A percentile compares a stretch with the other conserved stretches of the same genome.
Evolutionary conservation across 2,888 invertebrate species (phyloP).

Genomic region (Leptopilina myrica): DNA sequence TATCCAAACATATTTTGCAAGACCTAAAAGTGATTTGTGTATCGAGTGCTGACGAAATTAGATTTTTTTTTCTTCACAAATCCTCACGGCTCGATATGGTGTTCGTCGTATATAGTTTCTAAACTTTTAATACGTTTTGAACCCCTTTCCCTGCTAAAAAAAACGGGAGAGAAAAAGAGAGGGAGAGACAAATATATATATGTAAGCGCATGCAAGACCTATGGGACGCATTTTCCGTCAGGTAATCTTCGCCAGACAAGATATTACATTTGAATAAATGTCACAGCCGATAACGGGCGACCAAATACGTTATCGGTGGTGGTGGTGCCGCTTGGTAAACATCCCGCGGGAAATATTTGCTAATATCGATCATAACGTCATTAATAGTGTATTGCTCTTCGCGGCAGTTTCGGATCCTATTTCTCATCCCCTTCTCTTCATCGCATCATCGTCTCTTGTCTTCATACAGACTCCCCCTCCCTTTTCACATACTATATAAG

Average conservation of each 20-base stretch:
- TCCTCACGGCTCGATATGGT: neutral
- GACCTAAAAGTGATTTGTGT: conserved; percentile 21
- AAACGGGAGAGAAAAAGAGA: no score
- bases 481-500: conserved; percentile 9
- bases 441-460: conserved; percentile 42
- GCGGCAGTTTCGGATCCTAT: conserved; percentile 49
- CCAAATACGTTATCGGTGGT: conserved; percentile 69
- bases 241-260: conserved; percentile 75
- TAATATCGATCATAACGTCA: conserved; percentile 75
- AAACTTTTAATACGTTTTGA: conserved; percentile 13
- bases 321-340: conserved; percentile 64
- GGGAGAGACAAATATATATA: conserved; percentile 48
- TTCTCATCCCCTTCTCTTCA: conserved; percentile 43
- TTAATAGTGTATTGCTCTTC: conserved; percentile 65
- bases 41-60: conserved; percentile 8
- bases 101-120: conserved; percentile 10
- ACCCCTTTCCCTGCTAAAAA: neutral
- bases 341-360: conserved; percentile 75
- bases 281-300: conserved; percentile 71
- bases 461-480: conserved; percentile 36
- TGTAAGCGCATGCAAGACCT: conserved; percentile 57
- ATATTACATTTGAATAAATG: conserved; percentile 77
- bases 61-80: conserved; percentile 1
- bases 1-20: conserved; percentile 7
- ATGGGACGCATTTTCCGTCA: conserved; percentile 72